A percentile compares a stretch with the other conserved stretches of the same genome.
Conservation (phyloP, 2,797 vertebrate species). For the Chanos chanos region DNA sequence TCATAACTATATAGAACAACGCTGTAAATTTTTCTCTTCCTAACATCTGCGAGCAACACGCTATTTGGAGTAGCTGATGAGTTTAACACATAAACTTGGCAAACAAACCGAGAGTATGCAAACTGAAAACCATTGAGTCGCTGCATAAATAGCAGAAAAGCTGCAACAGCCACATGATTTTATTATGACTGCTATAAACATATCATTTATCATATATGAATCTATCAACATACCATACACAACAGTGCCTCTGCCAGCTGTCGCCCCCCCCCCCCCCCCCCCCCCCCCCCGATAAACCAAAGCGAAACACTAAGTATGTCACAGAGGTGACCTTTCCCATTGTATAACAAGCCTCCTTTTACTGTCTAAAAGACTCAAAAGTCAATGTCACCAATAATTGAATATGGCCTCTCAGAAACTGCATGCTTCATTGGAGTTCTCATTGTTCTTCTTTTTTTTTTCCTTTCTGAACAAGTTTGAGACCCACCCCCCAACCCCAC, state of each 20-base stretch:
- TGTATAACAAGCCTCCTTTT: constrained; percentile 8
- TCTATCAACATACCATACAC: no score
- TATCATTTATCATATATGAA: no score
- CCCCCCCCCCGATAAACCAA: constrained; percentile 9
- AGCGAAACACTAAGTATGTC: no score
- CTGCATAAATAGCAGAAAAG: constrained; percentile 1
- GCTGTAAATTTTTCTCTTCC: constrained; percentile 44
- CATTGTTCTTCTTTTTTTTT: constrained; percentile 29
- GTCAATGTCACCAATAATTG: constrained; percentile 6
- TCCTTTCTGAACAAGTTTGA: no score
- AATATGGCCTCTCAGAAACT: background rate
- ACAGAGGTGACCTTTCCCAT: no score
- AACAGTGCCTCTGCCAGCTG: no score
- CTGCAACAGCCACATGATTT: no score
- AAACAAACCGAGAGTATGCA: constrained; percentile 45
- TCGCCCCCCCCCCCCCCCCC: no score
- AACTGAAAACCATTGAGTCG: constrained; percentile 12
- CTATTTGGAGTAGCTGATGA: constrained; percentile 53
- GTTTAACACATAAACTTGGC: constrained; percentile 41
- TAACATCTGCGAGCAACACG: constrained; percentile 45
- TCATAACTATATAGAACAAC: constrained; percentile 49
- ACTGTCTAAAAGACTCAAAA: background rate
- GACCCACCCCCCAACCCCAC: constrained; percentile 33
- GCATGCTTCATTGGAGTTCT: constrained; percentile 51
- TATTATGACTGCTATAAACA: no score